Base-by-base conservation (phyloP, 2,888 invertebrate genomes). In the Tortrix viridana region DNA sequence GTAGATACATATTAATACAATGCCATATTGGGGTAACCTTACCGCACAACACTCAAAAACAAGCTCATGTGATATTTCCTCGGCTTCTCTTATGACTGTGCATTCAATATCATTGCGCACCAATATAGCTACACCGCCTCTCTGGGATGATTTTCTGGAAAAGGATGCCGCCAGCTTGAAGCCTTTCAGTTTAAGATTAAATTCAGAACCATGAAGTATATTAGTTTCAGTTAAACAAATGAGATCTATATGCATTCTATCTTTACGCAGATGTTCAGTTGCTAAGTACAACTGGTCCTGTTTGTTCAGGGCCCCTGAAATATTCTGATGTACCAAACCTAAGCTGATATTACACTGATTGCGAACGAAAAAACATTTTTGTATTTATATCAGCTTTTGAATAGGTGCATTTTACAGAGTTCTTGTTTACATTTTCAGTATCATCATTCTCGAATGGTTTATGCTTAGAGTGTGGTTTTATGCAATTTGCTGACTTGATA, bases 181-280 rank as follows among this genome's bases (percentile, higher is more conserved):
- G 12, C 19, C 19, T 20, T 20, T 46, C 19, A 46, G 20, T 46
- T 46, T 46, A 9, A 46, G 20, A 46, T 46, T 46, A 20, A 14
- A 46, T 20, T 46, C 46, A 4, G 46, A 46, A 20, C 46, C 46
- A 46, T 46, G 20, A 19, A 46, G 46, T 20, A 46, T 46, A 20
- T 46, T 20, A 9, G 46, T 46, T 46, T 46, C 46, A 20, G 20
- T 46, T 19, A 46, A 22, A 16, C 41, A 41, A 14, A 41, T 41
- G 14, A 41, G 2, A 41, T 41, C 41, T 41, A 41, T 41, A 16
- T 41, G 41, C n/a, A 14, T 2, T 41, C 41, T n/a, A 5, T 41
- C 5, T 16, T 41, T n/a, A 41, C 5, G 4, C 14, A 41, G 14
- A n/a, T 41, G 41, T 3, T 41, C 16, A n/a, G n/a, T 41, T 5